Conservation (phyloP, 2,797 vertebrate genomes). For the Enteromius treurensis region DNA sequence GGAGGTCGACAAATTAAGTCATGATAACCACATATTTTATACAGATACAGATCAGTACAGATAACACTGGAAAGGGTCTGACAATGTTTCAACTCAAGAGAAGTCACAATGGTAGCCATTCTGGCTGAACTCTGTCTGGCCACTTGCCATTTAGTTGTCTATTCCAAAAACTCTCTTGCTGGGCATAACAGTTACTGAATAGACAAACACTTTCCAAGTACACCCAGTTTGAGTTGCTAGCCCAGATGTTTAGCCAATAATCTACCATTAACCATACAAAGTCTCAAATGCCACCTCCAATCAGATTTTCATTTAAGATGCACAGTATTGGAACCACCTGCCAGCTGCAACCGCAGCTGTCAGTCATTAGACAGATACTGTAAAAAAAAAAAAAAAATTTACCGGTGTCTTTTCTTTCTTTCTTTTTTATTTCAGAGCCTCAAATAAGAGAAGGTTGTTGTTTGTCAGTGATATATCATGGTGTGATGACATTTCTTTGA, state of each 20-base stretch:
- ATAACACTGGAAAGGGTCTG: conserved; percentile 11
- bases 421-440: neutral
- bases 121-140: conserved; percentile 28
- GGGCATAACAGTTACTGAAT: conserved; percentile 8
- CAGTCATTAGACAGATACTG: neutral
- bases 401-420: neutral
- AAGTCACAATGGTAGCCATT: conserved; percentile 29
- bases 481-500: conserved; percentile 2
- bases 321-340: neutral
- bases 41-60: neutral
- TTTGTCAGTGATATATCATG: neutral
- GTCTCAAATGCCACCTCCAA: neutral
- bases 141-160: conserved; percentile 16
- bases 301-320: neutral
- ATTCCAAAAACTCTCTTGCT: conserved; percentile 19
- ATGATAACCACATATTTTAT: neutral
- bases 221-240: neutral
- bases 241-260: neutral
- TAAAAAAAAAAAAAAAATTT: too few species aligned
- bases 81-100: conserved; percentile 5
- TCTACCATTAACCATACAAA: neutral
- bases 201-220: conserved; percentile 10
- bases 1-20: conserved; percentile 2
- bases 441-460: neutral
- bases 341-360: neutral